phyloP scores from a whole-genome alignment of 2,797 vertebrate species.

The Sandelia bainsii region DNA sequence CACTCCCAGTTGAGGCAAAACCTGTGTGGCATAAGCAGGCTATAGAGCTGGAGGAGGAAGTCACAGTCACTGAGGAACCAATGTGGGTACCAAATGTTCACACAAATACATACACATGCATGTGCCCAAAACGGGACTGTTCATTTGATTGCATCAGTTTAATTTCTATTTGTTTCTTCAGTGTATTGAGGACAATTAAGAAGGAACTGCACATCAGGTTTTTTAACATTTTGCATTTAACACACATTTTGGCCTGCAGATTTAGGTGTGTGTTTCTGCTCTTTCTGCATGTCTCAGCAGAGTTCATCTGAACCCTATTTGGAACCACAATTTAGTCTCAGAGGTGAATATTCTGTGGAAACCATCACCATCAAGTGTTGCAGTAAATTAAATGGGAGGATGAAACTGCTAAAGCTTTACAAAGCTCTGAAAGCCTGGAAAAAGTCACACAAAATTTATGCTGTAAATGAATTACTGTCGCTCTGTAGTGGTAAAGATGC shows the following conservation, averaged over 20 bases:
- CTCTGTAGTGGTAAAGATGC: conserved; percentile 36
- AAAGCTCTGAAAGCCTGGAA: conserved; percentile 40
- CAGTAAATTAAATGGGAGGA: conserved; percentile 40
- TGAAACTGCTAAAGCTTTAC: conserved; percentile 33
- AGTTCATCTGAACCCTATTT: conserved; percentile 1
- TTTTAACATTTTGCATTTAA: too few relatives aligned
- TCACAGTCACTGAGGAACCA: conserved; percentile 90
- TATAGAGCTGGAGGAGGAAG: conserved; percentile 93
- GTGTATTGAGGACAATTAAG: neutral
- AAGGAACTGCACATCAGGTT: too few relatives aligned
- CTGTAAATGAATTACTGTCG: conserved; percentile 51
- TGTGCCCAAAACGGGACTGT: rapidly evolving
- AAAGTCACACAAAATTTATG: conserved; percentile 44
- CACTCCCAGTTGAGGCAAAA: conserved; percentile 93
- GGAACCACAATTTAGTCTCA: conserved; percentile 20
- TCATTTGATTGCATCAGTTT: neutral
- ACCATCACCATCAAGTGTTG: conserved; percentile 36
- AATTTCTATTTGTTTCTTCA: neutral
- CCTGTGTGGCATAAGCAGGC: conserved; percentile 96
- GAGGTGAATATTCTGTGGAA: conserved; percentile 57
- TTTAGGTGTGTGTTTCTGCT: neutral
- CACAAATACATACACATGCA: too few relatives aligned
- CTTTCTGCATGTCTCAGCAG: neutral
- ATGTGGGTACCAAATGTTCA: conserved; percentile 85
- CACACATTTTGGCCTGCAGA: neutral